Evolutionary conservation across 2,113 vertebrate genomes (phyloP).

Genomic region (Trochalopteron elliotii): DNA sequence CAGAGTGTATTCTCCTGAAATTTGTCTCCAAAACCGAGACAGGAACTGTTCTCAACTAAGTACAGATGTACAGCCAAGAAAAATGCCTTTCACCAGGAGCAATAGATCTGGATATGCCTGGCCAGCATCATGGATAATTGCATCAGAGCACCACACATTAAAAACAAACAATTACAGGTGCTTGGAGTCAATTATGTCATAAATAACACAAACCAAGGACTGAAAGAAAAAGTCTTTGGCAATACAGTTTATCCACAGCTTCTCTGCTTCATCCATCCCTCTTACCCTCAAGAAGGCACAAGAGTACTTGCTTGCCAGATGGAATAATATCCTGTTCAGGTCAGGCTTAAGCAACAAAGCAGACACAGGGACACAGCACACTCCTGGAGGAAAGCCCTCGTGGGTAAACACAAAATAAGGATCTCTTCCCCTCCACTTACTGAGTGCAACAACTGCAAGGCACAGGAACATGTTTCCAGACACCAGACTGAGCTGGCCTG

Average conservation of each 20-base stretch:
- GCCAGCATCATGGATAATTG: neutral
- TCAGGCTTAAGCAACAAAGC: neutral
- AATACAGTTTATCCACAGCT: neutral
- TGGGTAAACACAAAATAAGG: neutral
- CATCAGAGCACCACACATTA: neutral
- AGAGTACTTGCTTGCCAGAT: fast-evolving
- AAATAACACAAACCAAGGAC: neutral
- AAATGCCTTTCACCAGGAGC: neutral
- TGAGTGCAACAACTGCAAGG: neutral
- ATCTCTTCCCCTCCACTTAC: neutral
- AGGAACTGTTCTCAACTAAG: neutral
- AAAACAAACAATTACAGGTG: neutral
- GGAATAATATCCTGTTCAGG: neutral
- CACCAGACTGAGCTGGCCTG: neutral
- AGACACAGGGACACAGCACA: neutral
- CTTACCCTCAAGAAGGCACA: neutral
- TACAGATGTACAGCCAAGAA: neutral
- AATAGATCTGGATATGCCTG: neutral
- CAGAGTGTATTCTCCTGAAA: neutral
- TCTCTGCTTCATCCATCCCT: neutral
- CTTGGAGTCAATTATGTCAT: neutral
- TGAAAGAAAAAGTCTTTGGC: neutral
- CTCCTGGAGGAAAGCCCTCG: neutral
- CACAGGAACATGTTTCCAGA: neutral
- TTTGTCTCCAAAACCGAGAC: neutral